Conservation (phyloP, 2,113 vertebrate genomes). For the Zosterops pallidus region DNA sequence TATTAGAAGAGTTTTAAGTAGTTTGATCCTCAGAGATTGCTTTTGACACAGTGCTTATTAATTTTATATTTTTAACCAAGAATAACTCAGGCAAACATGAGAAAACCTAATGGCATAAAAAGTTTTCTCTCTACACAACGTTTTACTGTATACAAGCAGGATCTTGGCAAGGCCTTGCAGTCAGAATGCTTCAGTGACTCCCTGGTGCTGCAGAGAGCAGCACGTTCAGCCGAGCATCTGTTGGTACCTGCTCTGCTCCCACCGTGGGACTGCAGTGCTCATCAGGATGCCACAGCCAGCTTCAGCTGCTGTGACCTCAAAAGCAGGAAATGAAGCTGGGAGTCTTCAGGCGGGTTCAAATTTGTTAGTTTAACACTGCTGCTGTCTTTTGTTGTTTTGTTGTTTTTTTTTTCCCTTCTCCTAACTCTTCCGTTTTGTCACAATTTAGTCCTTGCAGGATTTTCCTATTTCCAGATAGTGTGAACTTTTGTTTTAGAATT, state of each 20-base stretch:
- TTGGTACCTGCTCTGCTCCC: background rate
- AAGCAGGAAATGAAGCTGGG: background rate
- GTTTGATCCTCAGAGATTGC: background rate
- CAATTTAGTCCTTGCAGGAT: background rate
- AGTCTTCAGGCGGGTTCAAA: background rate
- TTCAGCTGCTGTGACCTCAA: background rate
- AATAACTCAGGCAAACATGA: background rate
- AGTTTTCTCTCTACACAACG: background rate
- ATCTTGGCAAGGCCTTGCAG: background rate
- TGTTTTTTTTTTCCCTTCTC: background rate
- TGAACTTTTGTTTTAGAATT: background rate
- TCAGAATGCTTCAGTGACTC: background rate
- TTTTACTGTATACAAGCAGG: background rate
- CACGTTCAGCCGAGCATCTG: accelerated
- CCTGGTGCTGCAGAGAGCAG: background rate
- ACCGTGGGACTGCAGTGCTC: background rate
- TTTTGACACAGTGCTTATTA: background rate
- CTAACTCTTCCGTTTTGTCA: background rate
- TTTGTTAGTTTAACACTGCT: background rate
- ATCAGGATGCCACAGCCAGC: background rate
- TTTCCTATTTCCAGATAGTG: background rate
- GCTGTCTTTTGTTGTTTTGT: background rate
- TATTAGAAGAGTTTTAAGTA: background rate
- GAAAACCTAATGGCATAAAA: background rate
- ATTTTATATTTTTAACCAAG: background rate